Evolutionary conservation across 2,113 vertebrate genomes (phyloP).

Genomic region (Probosciger aterrimus): DNA sequence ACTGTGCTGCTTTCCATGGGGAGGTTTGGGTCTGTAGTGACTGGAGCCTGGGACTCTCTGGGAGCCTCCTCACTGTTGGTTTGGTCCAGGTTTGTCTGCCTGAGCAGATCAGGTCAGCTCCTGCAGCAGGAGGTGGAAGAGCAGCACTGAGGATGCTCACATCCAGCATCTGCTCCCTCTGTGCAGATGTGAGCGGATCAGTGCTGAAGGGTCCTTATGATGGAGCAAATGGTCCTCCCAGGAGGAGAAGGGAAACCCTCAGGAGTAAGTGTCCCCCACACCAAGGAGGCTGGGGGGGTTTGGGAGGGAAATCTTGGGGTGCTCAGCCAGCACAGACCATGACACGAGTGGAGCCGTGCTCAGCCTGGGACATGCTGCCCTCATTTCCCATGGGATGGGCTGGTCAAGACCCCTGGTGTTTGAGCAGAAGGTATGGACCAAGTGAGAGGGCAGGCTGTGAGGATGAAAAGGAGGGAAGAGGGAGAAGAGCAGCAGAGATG

Average conservation of each 20-base stretch:
- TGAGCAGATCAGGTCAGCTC: neutral
- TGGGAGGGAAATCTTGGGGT: neutral
- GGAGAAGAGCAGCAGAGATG: neutral
- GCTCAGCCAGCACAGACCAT: neutral
- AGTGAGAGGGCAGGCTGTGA: rapidly evolving
- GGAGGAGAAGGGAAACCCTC: neutral
- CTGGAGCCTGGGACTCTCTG: neutral
- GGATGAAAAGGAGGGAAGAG: neutral
- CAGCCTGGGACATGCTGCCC: rapidly evolving
- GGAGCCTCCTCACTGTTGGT: neutral
- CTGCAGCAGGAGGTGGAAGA: neutral
- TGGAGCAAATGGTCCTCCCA: rapidly evolving
- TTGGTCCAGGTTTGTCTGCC: rapidly evolving
- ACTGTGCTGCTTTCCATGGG: neutral
- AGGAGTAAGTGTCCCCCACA: rapidly evolving
- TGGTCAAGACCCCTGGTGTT: rapidly evolving
- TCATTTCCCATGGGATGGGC: neutral
- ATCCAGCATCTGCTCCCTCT: rapidly evolving
- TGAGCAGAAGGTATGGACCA: neutral
- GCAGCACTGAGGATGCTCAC: neutral
- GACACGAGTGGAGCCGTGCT: rapidly evolving
- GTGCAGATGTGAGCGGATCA: rapidly evolving
- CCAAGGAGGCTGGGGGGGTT: too few species aligned
- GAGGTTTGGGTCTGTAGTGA: neutral
- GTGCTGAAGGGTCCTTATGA: neutral